Percentiles rank a stretch among this genome's conserved stretches.
phyloP scores from a whole-genome alignment of 2,888 invertebrate genomes.

The Panopea generosa region DNA sequence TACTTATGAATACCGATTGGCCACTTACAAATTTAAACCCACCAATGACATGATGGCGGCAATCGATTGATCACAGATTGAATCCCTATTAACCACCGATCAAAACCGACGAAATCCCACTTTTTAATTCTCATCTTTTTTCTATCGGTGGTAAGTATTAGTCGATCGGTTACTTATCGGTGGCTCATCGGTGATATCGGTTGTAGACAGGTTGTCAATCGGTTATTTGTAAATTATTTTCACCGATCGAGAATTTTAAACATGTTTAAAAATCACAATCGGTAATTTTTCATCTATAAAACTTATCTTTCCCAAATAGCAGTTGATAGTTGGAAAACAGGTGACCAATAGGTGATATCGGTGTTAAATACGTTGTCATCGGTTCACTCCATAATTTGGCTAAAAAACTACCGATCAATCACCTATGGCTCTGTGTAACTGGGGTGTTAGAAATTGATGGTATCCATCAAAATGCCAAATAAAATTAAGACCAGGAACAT shows the following conservation, averaged over 20 bases:
- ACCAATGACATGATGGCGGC: too few species aligned
- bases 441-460: too few species aligned
- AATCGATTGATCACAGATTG: too few species aligned
- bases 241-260: conserved; percentile 36
- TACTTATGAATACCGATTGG: too few species aligned
- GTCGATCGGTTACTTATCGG: conserved; percentile 12
- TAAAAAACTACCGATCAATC: conserved; percentile 16
- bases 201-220: conserved; percentile 21
- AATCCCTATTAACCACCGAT: conserved; percentile 16
- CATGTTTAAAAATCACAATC: conserved; percentile 31
- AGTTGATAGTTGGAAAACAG: conserved; percentile 24
- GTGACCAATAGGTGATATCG: conserved; percentile 18
- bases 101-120: neutral
- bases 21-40: too few species aligned
- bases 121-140: conserved; percentile 13
- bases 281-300: conserved; percentile 20
- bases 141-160: conserved; percentile 4
- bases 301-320: conserved; percentile 18
- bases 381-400: conserved; percentile 17
- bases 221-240: conserved; percentile 22
- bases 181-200: conserved; percentile 25
- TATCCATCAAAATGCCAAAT: too few species aligned
- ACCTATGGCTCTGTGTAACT: conserved; percentile 30
- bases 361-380: conserved; percentile 24
- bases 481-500: too few species aligned